A percentile compares a stretch with the other conserved stretches of the same genome.
Conservation (phyloP, 2,888 invertebrate species). For the Chamaedrilus cognettii region DNA sequence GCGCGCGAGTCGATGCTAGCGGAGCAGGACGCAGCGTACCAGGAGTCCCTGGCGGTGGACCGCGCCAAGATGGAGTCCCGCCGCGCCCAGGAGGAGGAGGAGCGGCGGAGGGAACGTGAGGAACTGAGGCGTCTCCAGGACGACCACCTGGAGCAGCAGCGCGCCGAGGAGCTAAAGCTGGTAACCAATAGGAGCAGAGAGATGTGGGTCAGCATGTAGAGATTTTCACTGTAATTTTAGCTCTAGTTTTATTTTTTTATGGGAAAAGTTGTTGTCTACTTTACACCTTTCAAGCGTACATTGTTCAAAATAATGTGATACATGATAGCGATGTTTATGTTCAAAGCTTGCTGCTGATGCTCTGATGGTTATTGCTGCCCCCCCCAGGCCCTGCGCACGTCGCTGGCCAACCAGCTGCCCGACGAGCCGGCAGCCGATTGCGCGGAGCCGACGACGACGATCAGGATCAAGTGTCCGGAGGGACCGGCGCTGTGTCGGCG, state of each 20-base stretch:
- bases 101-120: constrained; percentile 75
- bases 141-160: constrained; percentile 70
- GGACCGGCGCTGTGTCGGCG: constrained; percentile 76
- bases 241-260: background rate
- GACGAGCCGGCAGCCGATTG: constrained; percentile 57
- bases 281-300: background rate
- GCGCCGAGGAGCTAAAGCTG: constrained; percentile 79
- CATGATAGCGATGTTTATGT: too few relatives aligned
- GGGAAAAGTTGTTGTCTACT: background rate
- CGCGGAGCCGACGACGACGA: constrained; percentile 45
- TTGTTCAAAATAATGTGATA: too few relatives aligned
- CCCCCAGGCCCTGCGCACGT: constrained; percentile 57
- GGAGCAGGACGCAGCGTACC: constrained; percentile 93
- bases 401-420: constrained; percentile 57
- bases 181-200: too few relatives aligned
- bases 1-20: constrained; percentile 85
- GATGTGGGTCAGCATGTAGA: too few relatives aligned
- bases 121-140: constrained; percentile 53
- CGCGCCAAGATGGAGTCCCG: constrained; percentile 56
- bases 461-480: constrained; percentile 81
- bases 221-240: too few relatives aligned
- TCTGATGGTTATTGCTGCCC: too few relatives aligned
- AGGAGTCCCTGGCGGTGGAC: constrained; percentile 83
- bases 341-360: too few relatives aligned
- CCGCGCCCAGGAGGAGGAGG: constrained; percentile 70